These are phyloP conservation scores for Hemicentrotus pulcherrimus DNA, from an alignment of 35 echinoderm and acorn worm genomes.

Conservation along the genomic window DNA sequence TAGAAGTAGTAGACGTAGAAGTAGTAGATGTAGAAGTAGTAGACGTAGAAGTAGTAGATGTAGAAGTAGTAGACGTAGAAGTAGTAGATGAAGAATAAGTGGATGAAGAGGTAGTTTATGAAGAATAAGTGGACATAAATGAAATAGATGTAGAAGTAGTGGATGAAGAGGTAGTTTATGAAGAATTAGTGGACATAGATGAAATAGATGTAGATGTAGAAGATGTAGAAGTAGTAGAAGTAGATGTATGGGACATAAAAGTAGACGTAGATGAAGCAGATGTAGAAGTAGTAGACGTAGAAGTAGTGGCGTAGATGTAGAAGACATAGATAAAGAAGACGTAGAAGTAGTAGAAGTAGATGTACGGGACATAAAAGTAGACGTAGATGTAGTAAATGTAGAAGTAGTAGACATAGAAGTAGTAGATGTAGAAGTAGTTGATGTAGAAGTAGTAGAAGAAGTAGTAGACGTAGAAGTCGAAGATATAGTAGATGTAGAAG, in stretches of 20 bases:
- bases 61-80: slow-evolving; percentile 8
- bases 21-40: too few relatives aligned
- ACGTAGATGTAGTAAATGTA: neutral
- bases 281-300: neutral
- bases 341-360: slow-evolving; percentile 22
- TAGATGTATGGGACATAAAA: too few relatives aligned
- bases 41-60: too few relatives aligned
- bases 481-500: neutral
- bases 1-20: too few relatives aligned
- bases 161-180: neutral
- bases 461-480: neutral
- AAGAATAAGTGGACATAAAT: too few relatives aligned
- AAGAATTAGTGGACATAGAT: too few relatives aligned
- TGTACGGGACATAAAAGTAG: too few relatives aligned
- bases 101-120: neutral
- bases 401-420: neutral
- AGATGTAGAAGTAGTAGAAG: neutral
- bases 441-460: slow-evolving; percentile 39
- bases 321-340: too few relatives aligned
- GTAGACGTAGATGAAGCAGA: too few relatives aligned
- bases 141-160: slow-evolving; percentile 12
- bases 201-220: neutral
- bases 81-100: slow-evolving; percentile 18
- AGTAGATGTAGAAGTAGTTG: slow-evolving; percentile 44
- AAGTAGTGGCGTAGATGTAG: slow-evolving; percentile 4